Percentiles rank a stretch among this genome's conserved stretches.
phyloP scores from a whole-genome alignment of 2,888 invertebrate genomes.

The Linnaemya tessellans region DNA sequence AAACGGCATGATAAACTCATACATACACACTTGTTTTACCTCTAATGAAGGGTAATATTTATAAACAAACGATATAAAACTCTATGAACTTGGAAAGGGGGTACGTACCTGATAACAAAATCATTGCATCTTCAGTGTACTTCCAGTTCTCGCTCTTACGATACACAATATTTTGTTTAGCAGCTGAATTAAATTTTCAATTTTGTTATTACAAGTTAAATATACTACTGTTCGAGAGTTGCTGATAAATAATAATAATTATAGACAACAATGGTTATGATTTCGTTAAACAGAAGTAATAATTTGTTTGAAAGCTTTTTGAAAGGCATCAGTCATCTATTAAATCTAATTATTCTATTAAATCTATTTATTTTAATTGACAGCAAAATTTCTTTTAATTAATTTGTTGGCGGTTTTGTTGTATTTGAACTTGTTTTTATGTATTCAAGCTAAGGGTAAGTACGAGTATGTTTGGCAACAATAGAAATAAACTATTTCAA shows the following conservation, averaged over 20 bases:
- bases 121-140: conserved; percentile 49
- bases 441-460: conserved; percentile 50
- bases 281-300: conserved; percentile 31
- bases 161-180: conserved; percentile 64
- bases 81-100: conserved; percentile 10
- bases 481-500: not conserved
- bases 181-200: conserved; percentile 59
- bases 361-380: conserved; percentile 63
- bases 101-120: conserved; percentile 40
- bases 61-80: conserved; percentile 4
- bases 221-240: not conserved
- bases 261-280: conserved; percentile 58
- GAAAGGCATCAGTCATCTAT: conserved; percentile 11
- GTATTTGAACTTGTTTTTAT: not conserved
- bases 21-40: not conserved
- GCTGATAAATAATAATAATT: conserved; percentile 1
- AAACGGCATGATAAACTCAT: not conserved
- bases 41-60: not conserved
- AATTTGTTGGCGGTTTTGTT: conserved; percentile 7
- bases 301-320: conserved; percentile 8
- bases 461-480: not conserved
- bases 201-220: conserved; percentile 23
- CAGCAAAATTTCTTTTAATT: conserved; percentile 46
- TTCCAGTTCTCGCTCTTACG: conserved; percentile 55
- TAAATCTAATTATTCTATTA: too few relatives aligned